Conservation (phyloP, 2,797 vertebrate species). For the Coracias cyanogaster region DNA sequence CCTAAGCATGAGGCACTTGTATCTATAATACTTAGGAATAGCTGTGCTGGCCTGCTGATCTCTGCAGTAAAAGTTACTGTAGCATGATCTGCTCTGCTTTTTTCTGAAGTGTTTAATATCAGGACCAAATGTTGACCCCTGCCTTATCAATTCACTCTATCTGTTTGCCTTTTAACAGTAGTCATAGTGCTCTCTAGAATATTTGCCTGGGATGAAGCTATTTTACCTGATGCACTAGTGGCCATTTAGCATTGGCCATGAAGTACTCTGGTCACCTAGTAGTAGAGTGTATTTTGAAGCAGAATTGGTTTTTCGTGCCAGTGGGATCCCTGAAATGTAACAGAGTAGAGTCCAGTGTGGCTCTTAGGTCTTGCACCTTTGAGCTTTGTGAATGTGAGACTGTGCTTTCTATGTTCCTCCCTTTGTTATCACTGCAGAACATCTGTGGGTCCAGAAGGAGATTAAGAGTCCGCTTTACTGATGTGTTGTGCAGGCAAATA, state of each 20-base stretch:
- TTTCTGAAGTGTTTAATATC: background rate
- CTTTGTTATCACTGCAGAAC: background rate
- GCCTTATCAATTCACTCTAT: conserved; percentile 11
- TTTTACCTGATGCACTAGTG: background rate
- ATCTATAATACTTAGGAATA: background rate
- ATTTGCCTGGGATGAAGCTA: conserved; percentile 3
- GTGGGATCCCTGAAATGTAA: background rate
- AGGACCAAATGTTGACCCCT: background rate
- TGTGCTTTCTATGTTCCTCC: background rate
- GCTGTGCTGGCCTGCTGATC: background rate
- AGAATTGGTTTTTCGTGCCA: background rate
- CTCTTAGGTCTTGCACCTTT: background rate
- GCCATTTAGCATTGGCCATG: background rate
- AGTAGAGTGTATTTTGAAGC: background rate
- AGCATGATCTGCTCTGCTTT: conserved; percentile 6
- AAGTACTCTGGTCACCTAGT: background rate
- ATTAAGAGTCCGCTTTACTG: background rate
- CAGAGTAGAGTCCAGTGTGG: background rate
- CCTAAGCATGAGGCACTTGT: background rate
- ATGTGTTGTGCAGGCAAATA: background rate
- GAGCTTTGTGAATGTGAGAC: background rate
- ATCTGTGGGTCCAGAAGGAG: background rate
- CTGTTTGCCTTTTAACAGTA: conserved; percentile 28
- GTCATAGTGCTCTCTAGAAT: background rate
- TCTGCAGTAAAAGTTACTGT: conserved; percentile 17